These are phyloP conservation scores for Drosophila sordidula DNA, from an alignment of 2,888 invertebrate genomes.

Conservation along the genomic window DNA sequence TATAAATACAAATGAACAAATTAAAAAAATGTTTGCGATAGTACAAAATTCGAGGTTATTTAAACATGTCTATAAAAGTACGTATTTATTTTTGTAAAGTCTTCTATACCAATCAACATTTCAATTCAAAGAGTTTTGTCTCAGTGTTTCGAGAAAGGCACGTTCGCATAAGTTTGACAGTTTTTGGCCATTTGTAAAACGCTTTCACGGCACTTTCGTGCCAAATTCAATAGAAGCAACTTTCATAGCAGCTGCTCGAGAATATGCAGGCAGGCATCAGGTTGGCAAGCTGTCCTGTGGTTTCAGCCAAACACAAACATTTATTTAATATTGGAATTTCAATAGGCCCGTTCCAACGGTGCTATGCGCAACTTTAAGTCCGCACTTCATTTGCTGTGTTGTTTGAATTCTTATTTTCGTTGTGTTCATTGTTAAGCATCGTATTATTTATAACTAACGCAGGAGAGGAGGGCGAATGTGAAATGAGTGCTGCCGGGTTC, in stretches of 20 bases:
- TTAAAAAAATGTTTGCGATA: too few relatives aligned
- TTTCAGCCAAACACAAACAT: conserved; percentile 15
- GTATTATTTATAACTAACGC: conserved; percentile 60
- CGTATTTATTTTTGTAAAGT: too few relatives aligned
- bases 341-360: conserved; percentile 18
- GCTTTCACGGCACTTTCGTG: conserved; percentile 52
- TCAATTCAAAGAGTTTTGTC: not conserved
- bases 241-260: conserved; percentile 31
- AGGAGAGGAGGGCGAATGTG: conserved; percentile 9
- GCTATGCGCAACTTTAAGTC: conserved; percentile 41
- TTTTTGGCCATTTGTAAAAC: conserved; percentile 49
- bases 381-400: conserved; percentile 45
- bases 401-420: conserved; percentile 17
- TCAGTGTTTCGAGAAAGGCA: conserved; percentile 10
- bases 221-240: conserved; percentile 40
- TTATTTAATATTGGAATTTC: conserved; percentile 33
- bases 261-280: not conserved
- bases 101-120: not conserved
- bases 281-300: conserved; percentile 11
- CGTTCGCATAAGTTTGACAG: conserved; percentile 41
- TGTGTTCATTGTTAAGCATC: conserved; percentile 34
- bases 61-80: too few relatives aligned
- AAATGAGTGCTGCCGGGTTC: conserved; percentile 50
- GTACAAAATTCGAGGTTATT: too few relatives aligned
- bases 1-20: too few relatives aligned